Conservation (phyloP, 2,888 invertebrate species). For the Caenorhabditis japonica region DNA sequence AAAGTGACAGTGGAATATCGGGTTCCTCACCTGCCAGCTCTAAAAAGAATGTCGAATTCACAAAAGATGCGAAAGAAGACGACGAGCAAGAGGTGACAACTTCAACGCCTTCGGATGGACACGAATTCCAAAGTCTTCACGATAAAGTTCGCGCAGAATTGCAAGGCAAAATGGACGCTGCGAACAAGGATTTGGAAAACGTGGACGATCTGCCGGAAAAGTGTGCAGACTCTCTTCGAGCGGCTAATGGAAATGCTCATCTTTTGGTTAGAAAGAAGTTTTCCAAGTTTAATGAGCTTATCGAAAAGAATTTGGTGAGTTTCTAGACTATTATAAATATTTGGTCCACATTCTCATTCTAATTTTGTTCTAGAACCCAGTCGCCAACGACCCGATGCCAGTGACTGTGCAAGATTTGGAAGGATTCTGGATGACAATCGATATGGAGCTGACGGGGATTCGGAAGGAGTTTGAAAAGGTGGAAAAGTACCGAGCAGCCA, state of each 20-base stretch:
- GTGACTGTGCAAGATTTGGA: slow-evolving; percentile 60
- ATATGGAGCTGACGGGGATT: slow-evolving; percentile 63
- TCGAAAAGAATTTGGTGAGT: slow-evolving; percentile 48
- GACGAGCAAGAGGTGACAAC: slow-evolving; percentile 29
- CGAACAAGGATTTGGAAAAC: slow-evolving; percentile 41
- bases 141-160: slow-evolving; percentile 28
- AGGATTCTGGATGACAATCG: slow-evolving; percentile 65
- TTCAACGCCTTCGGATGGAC: slow-evolving; percentile 30
- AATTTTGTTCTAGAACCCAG: slow-evolving; percentile 50
- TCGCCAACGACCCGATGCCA: slow-evolving; percentile 48
- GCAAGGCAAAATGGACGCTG: slow-evolving; percentile 39
- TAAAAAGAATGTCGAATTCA: slow-evolving; percentile 27
- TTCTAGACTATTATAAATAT: background rate
- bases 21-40: slow-evolving; percentile 47
- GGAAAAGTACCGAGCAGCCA: slow-evolving; percentile 26
- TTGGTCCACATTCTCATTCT: background rate
- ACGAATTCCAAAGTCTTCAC: slow-evolving; percentile 37
- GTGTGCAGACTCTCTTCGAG: slow-evolving; percentile 48
- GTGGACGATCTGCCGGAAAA: slow-evolving; percentile 46
- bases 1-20: slow-evolving; percentile 52
- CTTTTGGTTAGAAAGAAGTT: slow-evolving; percentile 56
- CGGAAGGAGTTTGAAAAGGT: slow-evolving; percentile 39
- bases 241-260: slow-evolving; percentile 54
- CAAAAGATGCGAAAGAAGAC: slow-evolving; percentile 24
- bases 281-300: slow-evolving; percentile 48